phyloP scores from a whole-genome alignment of 2,113 vertebrate species.

The Semnopithecus entellus region DNA sequence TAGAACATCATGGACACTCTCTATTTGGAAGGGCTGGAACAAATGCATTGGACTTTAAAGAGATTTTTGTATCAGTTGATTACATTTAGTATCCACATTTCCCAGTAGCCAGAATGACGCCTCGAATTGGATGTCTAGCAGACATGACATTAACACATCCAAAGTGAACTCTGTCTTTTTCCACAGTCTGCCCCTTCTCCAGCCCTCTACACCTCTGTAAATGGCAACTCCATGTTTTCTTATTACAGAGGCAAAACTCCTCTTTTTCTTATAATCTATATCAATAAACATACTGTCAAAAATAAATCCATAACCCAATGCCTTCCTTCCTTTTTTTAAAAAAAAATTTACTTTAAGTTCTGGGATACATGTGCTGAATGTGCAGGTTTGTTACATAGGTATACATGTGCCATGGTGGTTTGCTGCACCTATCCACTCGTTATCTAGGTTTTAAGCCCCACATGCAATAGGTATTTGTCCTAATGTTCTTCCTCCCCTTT shows the following conservation, averaged over 20 bases:
- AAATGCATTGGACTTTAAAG: accelerated
- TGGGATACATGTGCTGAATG: too few species aligned
- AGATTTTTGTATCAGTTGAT: accelerated
- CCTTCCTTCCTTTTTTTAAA: not conserved
- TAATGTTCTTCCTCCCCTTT: too few species aligned
- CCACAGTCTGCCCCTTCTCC: too few species aligned
- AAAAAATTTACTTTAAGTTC: too few species aligned
- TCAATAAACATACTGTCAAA: too few species aligned
- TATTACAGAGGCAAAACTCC: not conserved
- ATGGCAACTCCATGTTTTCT: too few species aligned
- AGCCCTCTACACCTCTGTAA: accelerated
- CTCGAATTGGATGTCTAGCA: accelerated
- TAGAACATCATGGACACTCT: accelerated
- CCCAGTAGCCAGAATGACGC: accelerated
- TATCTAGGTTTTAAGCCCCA: too few species aligned
- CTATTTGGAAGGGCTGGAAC: not conserved
- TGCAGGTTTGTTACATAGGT: too few species aligned
- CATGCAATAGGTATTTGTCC: too few species aligned
- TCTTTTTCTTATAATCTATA: not conserved
- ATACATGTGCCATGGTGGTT: too few species aligned
- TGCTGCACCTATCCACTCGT: too few species aligned
- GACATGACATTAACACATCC: too few species aligned
- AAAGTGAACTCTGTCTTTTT: not conserved
- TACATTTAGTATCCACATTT: accelerated
- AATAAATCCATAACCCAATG: accelerated